These are phyloP conservation scores for Stenchaetothrips biformis DNA, from an alignment of 2,888 invertebrate genomes.

Conservation along the genomic window DNA sequence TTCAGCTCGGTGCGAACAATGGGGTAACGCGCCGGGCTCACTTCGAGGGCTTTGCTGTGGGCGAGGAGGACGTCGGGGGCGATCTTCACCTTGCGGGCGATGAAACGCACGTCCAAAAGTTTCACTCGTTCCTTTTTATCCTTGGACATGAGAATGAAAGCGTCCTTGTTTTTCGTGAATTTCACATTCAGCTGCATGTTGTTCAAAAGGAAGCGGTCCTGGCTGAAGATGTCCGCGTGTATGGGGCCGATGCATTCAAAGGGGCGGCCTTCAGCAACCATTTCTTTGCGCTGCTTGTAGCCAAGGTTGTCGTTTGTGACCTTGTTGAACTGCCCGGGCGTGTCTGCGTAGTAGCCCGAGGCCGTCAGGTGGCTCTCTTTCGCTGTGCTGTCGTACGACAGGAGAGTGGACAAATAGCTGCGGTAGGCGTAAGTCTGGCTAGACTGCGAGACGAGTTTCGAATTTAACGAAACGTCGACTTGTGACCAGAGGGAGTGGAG, in stretches of 20 bases:
- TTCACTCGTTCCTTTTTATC: constrained; percentile 32
- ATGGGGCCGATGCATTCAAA: constrained; percentile 34
- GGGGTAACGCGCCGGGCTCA: constrained; percentile 38
- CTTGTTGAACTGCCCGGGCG: constrained; percentile 33
- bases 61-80: constrained; percentile 38
- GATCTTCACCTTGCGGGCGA: constrained; percentile 37
- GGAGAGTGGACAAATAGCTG: constrained; percentile 38
- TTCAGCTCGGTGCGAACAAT: constrained; percentile 38
- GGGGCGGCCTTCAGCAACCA: not conserved
- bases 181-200: constrained; percentile 37
- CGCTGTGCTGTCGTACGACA: constrained; percentile 36
- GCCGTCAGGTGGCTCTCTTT: constrained; percentile 37
- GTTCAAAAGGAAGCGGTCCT: constrained; percentile 38
- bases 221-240: constrained; percentile 38
- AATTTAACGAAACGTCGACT: not conserved
- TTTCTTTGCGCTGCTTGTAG: not conserved
- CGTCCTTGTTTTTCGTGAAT: constrained; percentile 35
- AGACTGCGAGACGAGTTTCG: not conserved
- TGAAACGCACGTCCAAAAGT: constrained; percentile 37
- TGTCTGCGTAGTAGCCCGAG: constrained; percentile 35
- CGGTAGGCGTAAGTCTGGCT: constrained; percentile 22
- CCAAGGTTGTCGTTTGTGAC: constrained; percentile 27
- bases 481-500: not conserved
- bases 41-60: constrained; percentile 38
- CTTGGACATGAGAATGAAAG: constrained; percentile 34